Percentiles rank a stretch among this genome's conserved stretches.
These are phyloP conservation scores for Balaenoptera acutorostrata DNA, from an alignment of 2,113 vertebrate genomes.

Conservation along the genomic window DNA sequence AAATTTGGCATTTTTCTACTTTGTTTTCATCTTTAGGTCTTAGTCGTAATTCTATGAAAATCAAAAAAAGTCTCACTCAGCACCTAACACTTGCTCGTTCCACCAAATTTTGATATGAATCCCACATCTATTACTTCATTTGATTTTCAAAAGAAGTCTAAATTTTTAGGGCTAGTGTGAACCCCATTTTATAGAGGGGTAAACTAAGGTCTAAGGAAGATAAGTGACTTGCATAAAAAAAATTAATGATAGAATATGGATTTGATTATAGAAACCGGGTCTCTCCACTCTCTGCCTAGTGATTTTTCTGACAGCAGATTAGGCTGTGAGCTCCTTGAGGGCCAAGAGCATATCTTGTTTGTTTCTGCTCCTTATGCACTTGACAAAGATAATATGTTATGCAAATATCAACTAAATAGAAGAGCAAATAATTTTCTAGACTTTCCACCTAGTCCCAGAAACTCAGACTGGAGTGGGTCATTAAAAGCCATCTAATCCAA, in stretches of 20 bases:
- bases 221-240: background rate
- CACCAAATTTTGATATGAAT: background rate
- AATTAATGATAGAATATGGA: background rate
- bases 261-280: background rate
- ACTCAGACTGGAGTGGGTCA: background rate
- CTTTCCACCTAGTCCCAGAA: background rate
- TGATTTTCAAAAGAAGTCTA: background rate
- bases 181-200: background rate
- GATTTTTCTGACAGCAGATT: background rate
- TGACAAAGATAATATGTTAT: background rate
- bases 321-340: background rate
- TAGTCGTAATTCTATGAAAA: background rate
- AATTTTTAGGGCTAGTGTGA: background rate
- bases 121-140: background rate
- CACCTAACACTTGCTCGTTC: background rate
- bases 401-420: background rate
- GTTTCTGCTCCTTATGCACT: background rate
- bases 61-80: background rate
- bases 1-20: background rate
- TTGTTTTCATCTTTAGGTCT: background rate
- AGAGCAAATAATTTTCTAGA: conserved; percentile 9
- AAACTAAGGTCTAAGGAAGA: background rate
- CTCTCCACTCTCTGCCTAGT: background rate
- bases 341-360: background rate
- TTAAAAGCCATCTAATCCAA: background rate